phyloP scores from a whole-genome alignment of 64 coral and sea anemone species.

The Montipora sp. region DNA sequence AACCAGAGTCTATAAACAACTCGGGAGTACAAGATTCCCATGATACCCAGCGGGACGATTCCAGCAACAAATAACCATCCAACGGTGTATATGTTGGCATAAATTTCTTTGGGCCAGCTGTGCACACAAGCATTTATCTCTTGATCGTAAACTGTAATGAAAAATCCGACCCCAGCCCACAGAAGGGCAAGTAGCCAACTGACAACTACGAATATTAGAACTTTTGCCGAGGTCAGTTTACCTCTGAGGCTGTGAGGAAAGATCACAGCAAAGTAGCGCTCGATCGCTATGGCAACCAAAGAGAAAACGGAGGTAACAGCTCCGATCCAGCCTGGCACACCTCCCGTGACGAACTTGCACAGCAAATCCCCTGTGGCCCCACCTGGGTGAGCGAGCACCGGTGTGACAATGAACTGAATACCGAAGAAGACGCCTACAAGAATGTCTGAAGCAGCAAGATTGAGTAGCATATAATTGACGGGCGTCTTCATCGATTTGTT shows the following conservation, averaged over 20 bases:
- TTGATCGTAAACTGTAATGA: constrained; percentile 2
- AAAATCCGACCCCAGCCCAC: constrained; percentile 15
- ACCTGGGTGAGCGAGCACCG: not conserved
- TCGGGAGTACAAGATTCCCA: not conserved
- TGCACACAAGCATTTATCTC: not conserved
- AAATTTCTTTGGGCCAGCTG: constrained; percentile 14
- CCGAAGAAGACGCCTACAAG: constrained; percentile 1
- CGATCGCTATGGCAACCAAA: constrained; percentile 5
- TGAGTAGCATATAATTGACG: constrained; percentile 3
- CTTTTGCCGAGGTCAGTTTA: not conserved
- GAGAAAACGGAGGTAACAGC: not conserved
- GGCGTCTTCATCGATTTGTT: constrained; percentile 16
- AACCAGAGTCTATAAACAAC: constrained; percentile 2
- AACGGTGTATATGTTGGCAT: constrained; percentile 17
- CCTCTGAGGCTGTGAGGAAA: not conserved
- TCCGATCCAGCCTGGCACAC: constrained; percentile 8
- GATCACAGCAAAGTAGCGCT: not conserved
- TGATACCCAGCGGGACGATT: not conserved
- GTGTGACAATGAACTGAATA: not conserved
- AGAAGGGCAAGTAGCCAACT: not conserved
- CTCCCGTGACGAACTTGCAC: constrained; percentile 10
- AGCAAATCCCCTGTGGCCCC: constrained; percentile 11
- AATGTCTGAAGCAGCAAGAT: not conserved
- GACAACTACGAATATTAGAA: not conserved
- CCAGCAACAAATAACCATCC: not conserved